Percentiles rank a stretch among this genome's conserved stretches.
These are phyloP conservation scores for Brachyalestes nurse DNA, from an alignment of 2,797 vertebrate species.

Conservation along the genomic window DNA sequence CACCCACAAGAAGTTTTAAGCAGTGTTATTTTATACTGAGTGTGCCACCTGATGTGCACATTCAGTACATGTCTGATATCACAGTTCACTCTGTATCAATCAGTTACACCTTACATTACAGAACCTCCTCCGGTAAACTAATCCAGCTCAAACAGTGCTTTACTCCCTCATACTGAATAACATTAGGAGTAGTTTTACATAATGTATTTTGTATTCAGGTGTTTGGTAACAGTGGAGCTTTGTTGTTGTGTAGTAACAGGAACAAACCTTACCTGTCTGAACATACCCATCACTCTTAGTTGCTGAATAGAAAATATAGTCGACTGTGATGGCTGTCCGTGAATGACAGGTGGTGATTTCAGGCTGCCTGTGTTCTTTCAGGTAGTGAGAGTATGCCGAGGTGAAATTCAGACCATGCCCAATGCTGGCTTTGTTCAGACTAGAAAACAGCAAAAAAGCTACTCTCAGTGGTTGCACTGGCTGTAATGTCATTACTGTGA, in stretches of 20 bases:
- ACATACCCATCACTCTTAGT: conserved; percentile 54
- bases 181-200: neutral
- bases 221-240: neutral
- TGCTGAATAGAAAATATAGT: conserved; percentile 93
- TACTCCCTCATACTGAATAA: neutral
- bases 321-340: conserved; percentile 88
- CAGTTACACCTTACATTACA: neutral
- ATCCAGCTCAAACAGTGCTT: neutral
- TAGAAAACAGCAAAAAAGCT: conserved; percentile 2
- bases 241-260: neutral
- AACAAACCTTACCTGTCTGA: conserved; percentile 74
- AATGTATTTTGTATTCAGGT: neutral
- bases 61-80: neutral
- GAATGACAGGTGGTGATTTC: conserved; percentile 95
- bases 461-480: neutral
- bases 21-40: too few relatives aligned
- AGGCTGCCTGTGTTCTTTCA: conserved; percentile 78
- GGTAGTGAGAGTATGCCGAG: conserved; percentile 88
- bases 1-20: too few relatives aligned
- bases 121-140: neutral
- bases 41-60: neutral
- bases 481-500: neutral
- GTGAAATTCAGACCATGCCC: conserved; percentile 84
- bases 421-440: conserved; percentile 72
- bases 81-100: neutral